A percentile compares a stretch with the other conserved stretches of the same genome.
Conservation (phyloP, 2,113 vertebrate genomes). For the Strix aluco region DNA sequence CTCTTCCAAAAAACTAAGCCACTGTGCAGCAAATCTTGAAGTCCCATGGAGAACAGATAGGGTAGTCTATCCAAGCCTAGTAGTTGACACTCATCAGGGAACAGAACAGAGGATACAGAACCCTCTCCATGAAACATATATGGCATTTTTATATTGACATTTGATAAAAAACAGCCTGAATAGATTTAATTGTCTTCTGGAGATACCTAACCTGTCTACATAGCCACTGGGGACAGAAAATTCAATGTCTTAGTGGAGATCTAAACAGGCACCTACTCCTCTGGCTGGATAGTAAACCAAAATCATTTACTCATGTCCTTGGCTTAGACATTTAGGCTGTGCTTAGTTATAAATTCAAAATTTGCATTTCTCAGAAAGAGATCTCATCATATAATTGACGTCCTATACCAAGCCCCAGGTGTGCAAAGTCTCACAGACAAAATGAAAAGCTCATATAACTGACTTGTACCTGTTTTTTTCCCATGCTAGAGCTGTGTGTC, state of each 20-base stretch:
- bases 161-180: not conserved
- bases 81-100: not conserved
- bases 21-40: not conserved
- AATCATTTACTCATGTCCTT: not conserved
- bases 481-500: not conserved
- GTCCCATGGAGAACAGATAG: not conserved
- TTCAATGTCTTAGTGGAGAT: not conserved
- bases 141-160: not conserved
- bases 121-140: not conserved
- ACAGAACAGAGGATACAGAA: not conserved
- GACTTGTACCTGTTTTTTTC: not conserved
- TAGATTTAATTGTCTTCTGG: not conserved
- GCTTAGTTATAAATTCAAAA: not conserved
- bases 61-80: not conserved
- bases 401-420: not conserved
- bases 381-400: not conserved
- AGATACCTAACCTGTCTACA: not conserved
- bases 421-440: not conserved
- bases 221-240: not conserved
- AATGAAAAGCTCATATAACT: not conserved
- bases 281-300: not conserved
- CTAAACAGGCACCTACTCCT: not conserved
- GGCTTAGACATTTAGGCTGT: not conserved
- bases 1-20: not conserved
- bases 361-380: not conserved